Base-by-base conservation (phyloP, 2,113 vertebrate genomes). In the rabbit (Oryctolagus cuniculus) region DNA sequence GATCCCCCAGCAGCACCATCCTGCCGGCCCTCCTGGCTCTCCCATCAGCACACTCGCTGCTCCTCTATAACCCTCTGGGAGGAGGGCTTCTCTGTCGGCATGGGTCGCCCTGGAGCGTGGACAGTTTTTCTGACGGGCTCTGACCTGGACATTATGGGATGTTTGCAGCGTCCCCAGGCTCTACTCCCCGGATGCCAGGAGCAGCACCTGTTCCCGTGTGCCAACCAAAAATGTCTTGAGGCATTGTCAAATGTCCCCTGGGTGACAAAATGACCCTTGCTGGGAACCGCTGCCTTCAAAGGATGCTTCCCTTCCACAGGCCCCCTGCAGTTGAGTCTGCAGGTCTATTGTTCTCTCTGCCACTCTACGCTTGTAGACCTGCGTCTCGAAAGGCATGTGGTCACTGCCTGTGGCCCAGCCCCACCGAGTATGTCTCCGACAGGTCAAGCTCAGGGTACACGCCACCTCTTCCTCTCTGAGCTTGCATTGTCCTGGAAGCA, bases 401-500 rank as follows among this genome's bases (percentile, higher is more conserved):
- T n/a, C 27, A 21, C 66, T 38, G 38, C 15, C 53, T 64, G 36
- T 19, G 31, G 10, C 73, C 31, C 15, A 27, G 38, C 64, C 36
- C 87, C 81, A 63, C 22, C 6, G 61, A 38, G 7, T 38, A 5
- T 15, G 49, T 84, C 64, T 53, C 67, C 15, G 25, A 22, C n/a
- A 55, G 1, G 12, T 49, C 13, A 12, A 67, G 49, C 34, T 51
- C 51, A 67, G 44, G 22, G 58, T 92, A 36, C 90, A 79, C 38
- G 5, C 27, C 7, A n/a, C 36, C 34, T 73, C 19, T 91, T 58
- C 16, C 74, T 86, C 17, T n/a, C 5, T 85, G 21, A 44, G 75
- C 74, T 63, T 83, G 72, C n/a, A 83, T 74, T 87, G 13, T 93
- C 34, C 80, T 66, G 49, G 67, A 85, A 75, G 36, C 67, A 44